A percentile compares a stretch with the other conserved stretches of the same genome.
Conservation (phyloP, 2,797 vertebrate genomes). For the Peromyscus nudipes region DNA sequence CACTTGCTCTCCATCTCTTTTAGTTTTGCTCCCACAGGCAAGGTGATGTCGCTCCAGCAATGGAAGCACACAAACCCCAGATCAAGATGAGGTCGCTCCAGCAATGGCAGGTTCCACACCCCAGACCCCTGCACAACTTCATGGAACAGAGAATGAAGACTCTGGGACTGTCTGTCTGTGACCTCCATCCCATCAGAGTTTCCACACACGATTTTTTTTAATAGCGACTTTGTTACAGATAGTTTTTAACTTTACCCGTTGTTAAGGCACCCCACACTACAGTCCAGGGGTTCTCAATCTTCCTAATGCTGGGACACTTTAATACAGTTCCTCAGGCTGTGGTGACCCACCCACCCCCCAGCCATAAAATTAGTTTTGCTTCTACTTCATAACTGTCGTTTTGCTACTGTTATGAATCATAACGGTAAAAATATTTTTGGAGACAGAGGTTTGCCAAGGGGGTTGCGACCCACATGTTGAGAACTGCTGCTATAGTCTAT, state of each 20-base stretch:
- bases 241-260: neutral
- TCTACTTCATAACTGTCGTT: neutral
- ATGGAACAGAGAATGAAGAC: neutral
- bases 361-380: neutral
- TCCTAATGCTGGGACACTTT: neutral
- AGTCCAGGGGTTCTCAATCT: neutral
- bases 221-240: neutral
- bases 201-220: neutral
- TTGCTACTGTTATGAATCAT: neutral
- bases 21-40: neutral
- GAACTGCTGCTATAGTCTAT: neutral
- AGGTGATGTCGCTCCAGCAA: neutral
- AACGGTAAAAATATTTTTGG: too few species aligned
- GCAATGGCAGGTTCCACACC: neutral
- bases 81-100: neutral
- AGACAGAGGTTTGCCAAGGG: neutral
- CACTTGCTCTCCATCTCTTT: neutral
- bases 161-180: neutral
- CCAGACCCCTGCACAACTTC: neutral
- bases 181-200: neutral
- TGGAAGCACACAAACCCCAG: too few species aligned
- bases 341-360: neutral
- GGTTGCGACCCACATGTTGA: neutral
- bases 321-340: neutral
- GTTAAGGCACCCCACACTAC: neutral